Evolutionary conservation across 1,140 invertebrate genomes (phyloP).

Genomic region (Drosophila sulfurigaster): DNA sequence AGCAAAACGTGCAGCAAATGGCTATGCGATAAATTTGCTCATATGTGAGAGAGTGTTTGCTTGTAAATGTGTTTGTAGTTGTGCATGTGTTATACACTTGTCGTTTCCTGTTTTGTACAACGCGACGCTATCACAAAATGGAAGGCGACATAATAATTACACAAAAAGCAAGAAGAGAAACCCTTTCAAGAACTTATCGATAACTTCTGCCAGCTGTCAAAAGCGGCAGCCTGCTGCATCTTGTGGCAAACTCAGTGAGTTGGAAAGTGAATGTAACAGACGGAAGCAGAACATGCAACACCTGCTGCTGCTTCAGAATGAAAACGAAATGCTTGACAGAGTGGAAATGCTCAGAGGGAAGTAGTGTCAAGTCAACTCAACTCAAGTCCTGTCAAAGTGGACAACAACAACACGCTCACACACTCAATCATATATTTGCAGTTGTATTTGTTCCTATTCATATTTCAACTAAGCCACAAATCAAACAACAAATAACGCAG

Average conservation of each 20-base stretch:
- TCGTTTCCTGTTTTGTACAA: slow-evolving; percentile 39
- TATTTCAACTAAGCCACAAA: slow-evolving; percentile 25
- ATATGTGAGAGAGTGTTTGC: not conserved
- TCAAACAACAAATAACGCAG: slow-evolving; percentile 40
- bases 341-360: slow-evolving; percentile 3
- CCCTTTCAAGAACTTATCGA: slow-evolving; percentile 34
- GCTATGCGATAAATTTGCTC: slow-evolving; percentile 2
- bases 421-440: slow-evolving; percentile 1
- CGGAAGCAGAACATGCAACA: slow-evolving; percentile 45
- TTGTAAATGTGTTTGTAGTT: not conserved
- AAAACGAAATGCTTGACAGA: slow-evolving; percentile 52
- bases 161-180: slow-evolving; percentile 13
- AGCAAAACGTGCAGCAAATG: slow-evolving; percentile 15
- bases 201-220: not conserved
- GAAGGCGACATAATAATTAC: not conserved
- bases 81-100: slow-evolving; percentile 1
- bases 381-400: slow-evolving; percentile 8
- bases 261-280: slow-evolving; percentile 58
- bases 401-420: slow-evolving; percentile 6
- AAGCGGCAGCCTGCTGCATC: slow-evolving; percentile 29
- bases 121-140: slow-evolving; percentile 13
- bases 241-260: slow-evolving; percentile 54
- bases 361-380: not conserved
- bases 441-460: not conserved
- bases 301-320: slow-evolving; percentile 63